These are phyloP conservation scores for Cassiopea xamachana DNA, from an alignment of 30 jellyfish, hydroid and myxozoan genomes.

Conservation along the genomic window DNA sequence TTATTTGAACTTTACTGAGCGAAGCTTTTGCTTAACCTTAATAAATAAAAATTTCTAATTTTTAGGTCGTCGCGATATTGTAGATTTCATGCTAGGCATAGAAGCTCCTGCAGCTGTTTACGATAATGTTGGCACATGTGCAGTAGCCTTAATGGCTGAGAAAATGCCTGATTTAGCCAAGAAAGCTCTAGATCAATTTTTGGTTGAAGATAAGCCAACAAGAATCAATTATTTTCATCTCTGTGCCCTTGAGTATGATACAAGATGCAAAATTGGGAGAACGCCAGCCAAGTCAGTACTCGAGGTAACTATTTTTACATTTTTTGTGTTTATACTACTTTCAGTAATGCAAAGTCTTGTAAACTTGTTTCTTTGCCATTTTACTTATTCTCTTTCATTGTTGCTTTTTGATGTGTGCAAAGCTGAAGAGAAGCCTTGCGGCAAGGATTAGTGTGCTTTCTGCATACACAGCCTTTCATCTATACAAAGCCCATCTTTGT, in stretches of 20 bases:
- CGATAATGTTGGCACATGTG: constrained; percentile 82
- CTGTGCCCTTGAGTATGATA: constrained; percentile 67
- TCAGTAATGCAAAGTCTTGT: not conserved
- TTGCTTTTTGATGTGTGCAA: no score
- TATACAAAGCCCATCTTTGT: no score
- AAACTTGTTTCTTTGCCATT: no score
- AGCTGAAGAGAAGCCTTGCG: no score
- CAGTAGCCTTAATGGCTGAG: constrained; percentile 79
- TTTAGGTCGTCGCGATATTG: constrained; percentile 83
- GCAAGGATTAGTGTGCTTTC: no score
- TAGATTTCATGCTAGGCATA: constrained; percentile 63
- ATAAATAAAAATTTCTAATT: not conserved
- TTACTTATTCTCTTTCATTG: no score
- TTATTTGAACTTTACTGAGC: no score
- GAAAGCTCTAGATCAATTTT: constrained; percentile 81
- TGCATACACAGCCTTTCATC: no score
- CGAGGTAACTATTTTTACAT: constrained; percentile 37
- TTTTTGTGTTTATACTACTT: not conserved
- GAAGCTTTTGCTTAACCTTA: not conserved
- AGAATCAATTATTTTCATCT: constrained; percentile 62
- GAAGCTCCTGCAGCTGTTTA: constrained; percentile 89
- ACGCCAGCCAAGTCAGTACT: constrained; percentile 67
- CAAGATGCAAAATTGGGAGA: constrained; percentile 43
- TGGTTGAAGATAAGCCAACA: constrained; percentile 68
- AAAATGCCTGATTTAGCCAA: constrained; percentile 91